Evolutionary conservation across 2,797 vertebrate genomes (phyloP), one percentile per base, ranked within the genome.

Genomic region (Rhincodon typus): DNA sequence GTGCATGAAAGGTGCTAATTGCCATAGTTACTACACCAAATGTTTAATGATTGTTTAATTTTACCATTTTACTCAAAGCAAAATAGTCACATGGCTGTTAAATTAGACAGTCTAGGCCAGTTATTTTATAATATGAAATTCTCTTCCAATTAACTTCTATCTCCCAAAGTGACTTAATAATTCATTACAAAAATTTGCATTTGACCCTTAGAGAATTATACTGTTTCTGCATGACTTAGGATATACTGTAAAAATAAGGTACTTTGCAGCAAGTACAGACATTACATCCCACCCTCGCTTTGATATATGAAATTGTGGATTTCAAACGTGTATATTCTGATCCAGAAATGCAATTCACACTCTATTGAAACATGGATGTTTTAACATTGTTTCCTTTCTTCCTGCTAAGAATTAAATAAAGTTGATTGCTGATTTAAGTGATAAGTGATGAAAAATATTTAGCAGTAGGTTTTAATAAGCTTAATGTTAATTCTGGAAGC

Each of bases 81-180:
- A 95, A 94, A 46, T 50, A 30, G 25, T 95, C 94, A n/a, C 42
- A 10, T 72, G 94, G 13, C 70, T 74, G 46, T 95, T 77, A 50
- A 27, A 57, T 74, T 50, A 70, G 46, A 95, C 94, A 95, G 77
- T 72, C 38, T 91, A 91, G 62, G 69, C 93, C 38, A 70, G 38
- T 46, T 50, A 46, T 70, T 72, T 94, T 34, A 70, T 42, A 94
- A 46, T 72, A 50, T 94, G 38, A 94, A 50, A 23, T 42, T 94
- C 27, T 50, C 42, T 74, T 74, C 94, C 69, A 94, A 94, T 94
- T 94, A 94, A 94, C 38, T 94, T 19, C 42, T 38, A 74, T n/a
- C 70, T 95, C 94, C 27, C 69, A 95, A 95, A 74, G 70, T 95
- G 27, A 77, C 50, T 95, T 95, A 95, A 95, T 95, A 95, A 95